Evolutionary conservation across 2,797 vertebrate genomes (phyloP).

Genomic region (Centropyge bicolor): DNA sequence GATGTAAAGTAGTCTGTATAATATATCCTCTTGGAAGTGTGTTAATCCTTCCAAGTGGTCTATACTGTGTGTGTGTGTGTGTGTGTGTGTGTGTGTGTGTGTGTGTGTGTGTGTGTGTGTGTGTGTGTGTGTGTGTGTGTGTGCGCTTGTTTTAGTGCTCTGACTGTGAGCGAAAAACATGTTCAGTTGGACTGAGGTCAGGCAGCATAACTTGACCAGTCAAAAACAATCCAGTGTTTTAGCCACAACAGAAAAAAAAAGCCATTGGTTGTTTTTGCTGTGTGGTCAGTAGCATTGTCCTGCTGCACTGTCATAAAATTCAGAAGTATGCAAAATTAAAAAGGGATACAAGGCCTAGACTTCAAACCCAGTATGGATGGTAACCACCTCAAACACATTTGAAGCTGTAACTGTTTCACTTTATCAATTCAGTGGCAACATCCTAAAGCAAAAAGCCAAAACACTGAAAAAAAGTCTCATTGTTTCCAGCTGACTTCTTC

Average conservation of each 20-base stretch:
- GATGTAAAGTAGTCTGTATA: neutral
- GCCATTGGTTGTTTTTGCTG: conserved; percentile 38
- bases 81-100: neutral
- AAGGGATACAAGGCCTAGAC: neutral
- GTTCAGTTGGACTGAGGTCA: conserved; percentile 42
- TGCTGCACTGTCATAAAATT: conserved; percentile 43
- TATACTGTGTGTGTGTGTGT: neutral
- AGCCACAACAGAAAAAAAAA: conserved; percentile 46
- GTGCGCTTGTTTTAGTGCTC: conserved; percentile 8
- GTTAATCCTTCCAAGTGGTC: conserved; percentile 19
- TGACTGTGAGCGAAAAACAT: conserved; percentile 42
- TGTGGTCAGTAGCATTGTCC: conserved; percentile 35
- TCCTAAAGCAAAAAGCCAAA: neutral
- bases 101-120: too few species aligned
- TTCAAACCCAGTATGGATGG: neutral
- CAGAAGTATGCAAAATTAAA: conserved; percentile 38
- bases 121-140: neutral
- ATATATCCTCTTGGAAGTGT: conserved; percentile 31
- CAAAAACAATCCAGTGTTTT: conserved; percentile 56
- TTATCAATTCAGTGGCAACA: neutral
- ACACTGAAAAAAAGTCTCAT: neutral
- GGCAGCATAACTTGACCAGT: conserved; percentile 43
- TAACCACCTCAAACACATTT: conserved; percentile 3
- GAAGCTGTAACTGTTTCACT: neutral
- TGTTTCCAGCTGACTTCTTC: neutral